Evolutionary conservation across 1,140 invertebrate genomes (phyloP).

Genomic region (Drosophila navojoa): DNA sequence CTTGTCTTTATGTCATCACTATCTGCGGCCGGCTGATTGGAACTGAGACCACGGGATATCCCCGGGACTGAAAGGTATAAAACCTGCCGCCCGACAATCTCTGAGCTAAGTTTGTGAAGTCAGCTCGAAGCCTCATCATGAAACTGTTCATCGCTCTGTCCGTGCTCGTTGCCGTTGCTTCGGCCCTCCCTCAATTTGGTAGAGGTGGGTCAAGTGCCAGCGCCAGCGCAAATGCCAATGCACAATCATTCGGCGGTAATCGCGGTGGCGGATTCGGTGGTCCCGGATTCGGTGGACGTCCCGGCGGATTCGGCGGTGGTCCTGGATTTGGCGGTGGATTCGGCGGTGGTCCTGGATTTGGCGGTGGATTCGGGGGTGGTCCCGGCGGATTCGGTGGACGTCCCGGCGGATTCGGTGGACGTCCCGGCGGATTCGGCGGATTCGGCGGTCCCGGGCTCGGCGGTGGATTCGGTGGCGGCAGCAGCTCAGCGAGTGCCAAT

Average conservation of each 20-base stretch:
- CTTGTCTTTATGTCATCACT: not conserved
- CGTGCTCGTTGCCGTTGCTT: conserved; percentile 46
- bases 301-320: conserved; percentile 11
- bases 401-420: conserved; percentile 2
- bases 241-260: conserved; percentile 31
- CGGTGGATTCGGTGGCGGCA: too few species aligned
- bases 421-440: not conserved
- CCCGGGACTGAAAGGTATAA: conserved; percentile 38
- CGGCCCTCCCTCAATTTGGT: conserved; percentile 47
- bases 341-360: not conserved
- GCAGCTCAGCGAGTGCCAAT: not conserved
- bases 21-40: not conserved
- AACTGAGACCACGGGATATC: not conserved
- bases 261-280: conserved; percentile 5
- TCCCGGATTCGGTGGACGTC: conserved; percentile 19
- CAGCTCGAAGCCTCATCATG: conserved; percentile 43
- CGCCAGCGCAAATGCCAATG: conserved; percentile 9
- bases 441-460: not conserved
- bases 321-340: conserved; percentile 13
- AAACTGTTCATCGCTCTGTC: conserved; percentile 55
- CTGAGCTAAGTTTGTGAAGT: conserved; percentile 39
- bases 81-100: conserved; percentile 16
- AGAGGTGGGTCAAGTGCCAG: conserved; percentile 7
- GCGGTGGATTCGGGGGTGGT: conserved; percentile 4
- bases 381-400: conserved; percentile 3